Evolutionary conservation across 2,888 invertebrate genomes (phyloP).

Genomic region (Drosophila rubida): DNA sequence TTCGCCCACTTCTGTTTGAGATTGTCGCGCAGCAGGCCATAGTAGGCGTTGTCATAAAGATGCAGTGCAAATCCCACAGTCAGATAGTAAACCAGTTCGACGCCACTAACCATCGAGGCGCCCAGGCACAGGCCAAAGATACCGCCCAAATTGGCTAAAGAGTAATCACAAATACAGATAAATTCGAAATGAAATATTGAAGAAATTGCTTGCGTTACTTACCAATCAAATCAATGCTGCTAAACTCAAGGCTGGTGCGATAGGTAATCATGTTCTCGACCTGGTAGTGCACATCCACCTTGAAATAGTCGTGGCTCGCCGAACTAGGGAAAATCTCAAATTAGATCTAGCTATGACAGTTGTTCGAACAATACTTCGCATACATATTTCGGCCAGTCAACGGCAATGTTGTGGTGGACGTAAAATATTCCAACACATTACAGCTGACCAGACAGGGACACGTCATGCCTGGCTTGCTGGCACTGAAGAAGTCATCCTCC

Average conservation of each 20-base stretch:
- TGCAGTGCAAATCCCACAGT: constrained; percentile 79
- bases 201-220: not conserved
- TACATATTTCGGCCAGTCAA: constrained; percentile 46
- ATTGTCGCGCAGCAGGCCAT: constrained; percentile 35
- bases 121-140: constrained; percentile 86
- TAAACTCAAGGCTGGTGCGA: constrained; percentile 84
- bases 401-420: constrained; percentile 69
- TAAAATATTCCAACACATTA: constrained; percentile 76
- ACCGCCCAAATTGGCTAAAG: constrained; percentile 85
- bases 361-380: not conserved
- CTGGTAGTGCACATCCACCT: constrained; percentile 85
- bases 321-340: constrained; percentile 2
- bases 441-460: constrained; percentile 82
- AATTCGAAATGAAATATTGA: not conserved
- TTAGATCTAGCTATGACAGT: not conserved
- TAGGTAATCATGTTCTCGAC: constrained; percentile 83
- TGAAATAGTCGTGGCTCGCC: constrained; percentile 56
- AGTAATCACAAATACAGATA: not conserved
- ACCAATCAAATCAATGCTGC: constrained; percentile 85
- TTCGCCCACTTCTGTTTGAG: constrained; percentile 36
- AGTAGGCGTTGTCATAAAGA: constrained; percentile 74
- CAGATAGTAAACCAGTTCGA: constrained; percentile 85
- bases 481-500: constrained; percentile 77
- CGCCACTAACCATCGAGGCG: constrained; percentile 85
- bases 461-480: constrained; percentile 79